Evolutionary conservation across 2,797 vertebrate genomes (phyloP), one percentile per base, ranked within the genome.

Genomic region (Rhinoraja longicauda): DNA sequence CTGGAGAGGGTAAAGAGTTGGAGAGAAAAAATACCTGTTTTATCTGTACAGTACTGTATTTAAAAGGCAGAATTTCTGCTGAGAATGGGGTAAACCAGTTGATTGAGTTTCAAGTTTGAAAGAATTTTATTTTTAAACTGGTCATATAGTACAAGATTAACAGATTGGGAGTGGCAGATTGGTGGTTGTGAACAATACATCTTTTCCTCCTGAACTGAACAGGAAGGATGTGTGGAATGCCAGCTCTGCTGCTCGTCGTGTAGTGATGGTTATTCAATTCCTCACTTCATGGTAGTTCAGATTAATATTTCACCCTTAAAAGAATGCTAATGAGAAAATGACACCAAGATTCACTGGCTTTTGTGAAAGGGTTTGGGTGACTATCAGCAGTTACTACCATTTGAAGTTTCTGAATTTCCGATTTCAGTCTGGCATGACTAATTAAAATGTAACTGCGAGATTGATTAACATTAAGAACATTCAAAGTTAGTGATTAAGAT

Each of bases 141-240:
- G 59, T 67, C n/a, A n/a, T 67, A 59, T 0, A 21, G 29, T 59
- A 13, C 53, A 21, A 21, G 53, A 84, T 62, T 62, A n/a, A 29
- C 26, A n/a, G 59, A 12, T 29, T 88, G 84, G n/a, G 84, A 67
- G 84, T 88, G 62, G 62, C 84, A 36, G 32, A 32, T n/a, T 67
- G 62, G n/a, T 88, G n/a, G 7, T 67, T 88, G 84, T 36, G 84
- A 62, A 88, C 84, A 88, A 88, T 88, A 24, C 84, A 2, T 10
- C 15, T 67, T 88, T 67, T 88, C 84, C 84, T 88, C n/a, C n/a
- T 2, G n/a, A 88, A n/a, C 84, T 19, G n/a, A 64, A 19, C 84
- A 39, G 84, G 82, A 86, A 86, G 82, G 84, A 88, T 88, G 70
- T 75, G 17, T n/a, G 36, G 36, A 92, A 75, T 92, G 90, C 90